Percentiles rank a stretch among this genome's conserved stretches.
These are phyloP conservation scores for Phymorhynchus buccinoides DNA, from an alignment of 1,140 invertebrate genomes.

Conservation along the genomic window DNA sequence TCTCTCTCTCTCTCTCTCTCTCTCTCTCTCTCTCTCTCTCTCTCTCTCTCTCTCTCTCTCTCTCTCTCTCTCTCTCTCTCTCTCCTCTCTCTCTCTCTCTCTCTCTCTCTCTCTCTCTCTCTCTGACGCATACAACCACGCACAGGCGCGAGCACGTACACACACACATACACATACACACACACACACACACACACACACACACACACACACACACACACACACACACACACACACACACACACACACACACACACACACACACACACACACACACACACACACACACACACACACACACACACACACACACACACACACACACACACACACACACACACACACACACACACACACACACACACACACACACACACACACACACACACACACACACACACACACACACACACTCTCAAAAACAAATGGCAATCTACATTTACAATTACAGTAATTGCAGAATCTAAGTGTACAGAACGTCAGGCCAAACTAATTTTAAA, in stretches of 20 bases:
- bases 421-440: too few relatives aligned
- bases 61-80: too few relatives aligned
- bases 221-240: background rate
- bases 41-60: too few relatives aligned
- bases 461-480: too few relatives aligned
- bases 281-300: background rate
- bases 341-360: slow-evolving; percentile 6
- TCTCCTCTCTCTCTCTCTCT: too few relatives aligned
- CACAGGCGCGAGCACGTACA: background rate
- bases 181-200: slow-evolving; percentile 7
- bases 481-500: too few relatives aligned
- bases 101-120: too few relatives aligned
- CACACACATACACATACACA: background rate
- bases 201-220: background rate
- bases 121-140: background rate
- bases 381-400: too few relatives aligned
- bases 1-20: too few relatives aligned
- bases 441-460: too few relatives aligned
- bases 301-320: slow-evolving; percentile 6
- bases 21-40: too few relatives aligned
- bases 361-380: background rate
- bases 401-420: too few relatives aligned
- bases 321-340: slow-evolving; percentile 5
- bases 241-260: background rate
- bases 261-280: background rate